Conservation (phyloP, 2,113 vertebrate species). For the Indicator maculatus region DNA sequence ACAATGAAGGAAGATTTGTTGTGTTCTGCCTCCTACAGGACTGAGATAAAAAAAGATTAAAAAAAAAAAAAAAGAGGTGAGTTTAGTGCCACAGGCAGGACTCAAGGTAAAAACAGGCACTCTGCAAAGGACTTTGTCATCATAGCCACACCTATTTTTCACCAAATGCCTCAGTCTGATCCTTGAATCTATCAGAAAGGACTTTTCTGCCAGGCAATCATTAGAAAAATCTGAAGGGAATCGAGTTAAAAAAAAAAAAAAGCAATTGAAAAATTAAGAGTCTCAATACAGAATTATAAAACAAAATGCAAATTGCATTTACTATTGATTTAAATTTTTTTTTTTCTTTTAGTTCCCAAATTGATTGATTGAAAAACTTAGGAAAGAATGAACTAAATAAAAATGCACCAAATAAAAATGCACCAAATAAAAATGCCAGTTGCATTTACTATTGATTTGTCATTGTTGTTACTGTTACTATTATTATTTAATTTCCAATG, state of each 20-base stretch:
- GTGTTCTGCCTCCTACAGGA: slow-evolving; percentile 71
- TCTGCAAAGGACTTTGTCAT: neutral
- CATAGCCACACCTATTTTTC: neutral
- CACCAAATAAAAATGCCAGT: too few species aligned
- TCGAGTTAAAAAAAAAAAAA: neutral
- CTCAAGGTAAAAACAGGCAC: neutral
- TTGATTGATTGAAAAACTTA: neutral
- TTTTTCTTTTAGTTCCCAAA: neutral
- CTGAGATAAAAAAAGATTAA: neutral
- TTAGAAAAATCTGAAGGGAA: neutral
- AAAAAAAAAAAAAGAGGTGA: neutral
- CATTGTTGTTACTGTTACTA: too few species aligned
- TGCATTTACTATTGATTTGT: too few species aligned
- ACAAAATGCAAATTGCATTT: neutral
- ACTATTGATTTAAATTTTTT: neutral
- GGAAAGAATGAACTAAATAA: neutral
- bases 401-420: too few species aligned
- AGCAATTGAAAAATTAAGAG: neutral
- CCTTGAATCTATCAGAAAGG: neutral
- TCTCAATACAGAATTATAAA: neutral
- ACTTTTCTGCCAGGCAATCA: neutral
- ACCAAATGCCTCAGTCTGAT: neutral
- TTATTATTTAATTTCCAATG: too few species aligned
- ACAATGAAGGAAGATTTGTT: slow-evolving; percentile 38
- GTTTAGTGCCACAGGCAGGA: neutral